A percentile compares a stretch with the other conserved stretches of the same genome.
Conservation (phyloP, 2,888 invertebrate species). For the Argyresthia albistria region DNA sequence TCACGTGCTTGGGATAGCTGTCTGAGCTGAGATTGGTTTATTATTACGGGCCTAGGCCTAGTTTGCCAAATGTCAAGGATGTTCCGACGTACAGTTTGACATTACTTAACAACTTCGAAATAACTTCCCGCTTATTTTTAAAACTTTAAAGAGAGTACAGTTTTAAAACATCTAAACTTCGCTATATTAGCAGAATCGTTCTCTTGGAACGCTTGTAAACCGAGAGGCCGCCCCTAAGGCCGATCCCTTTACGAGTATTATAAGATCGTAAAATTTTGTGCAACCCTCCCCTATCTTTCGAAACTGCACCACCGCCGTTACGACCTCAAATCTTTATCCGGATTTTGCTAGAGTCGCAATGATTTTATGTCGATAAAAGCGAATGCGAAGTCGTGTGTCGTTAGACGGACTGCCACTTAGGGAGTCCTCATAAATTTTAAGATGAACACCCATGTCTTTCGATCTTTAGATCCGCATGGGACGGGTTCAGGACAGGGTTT, state of each 20-base stretch:
- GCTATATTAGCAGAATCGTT: no score
- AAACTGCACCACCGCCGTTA: constrained; percentile 12
- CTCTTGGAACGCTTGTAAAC: background rate
- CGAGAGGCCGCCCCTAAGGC: background rate
- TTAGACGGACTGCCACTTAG: constrained; percentile 1
- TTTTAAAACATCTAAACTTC: no score
- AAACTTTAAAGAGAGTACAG: background rate
- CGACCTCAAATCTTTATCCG: constrained; percentile 9
- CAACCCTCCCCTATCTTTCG: constrained; percentile 20
- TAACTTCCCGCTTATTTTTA: background rate
- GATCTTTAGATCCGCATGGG: background rate
- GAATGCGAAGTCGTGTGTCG: constrained; percentile 1
- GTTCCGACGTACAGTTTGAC: background rate
- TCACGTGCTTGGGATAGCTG: no score
- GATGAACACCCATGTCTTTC: background rate
- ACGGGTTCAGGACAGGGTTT: background rate
- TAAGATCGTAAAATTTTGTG: constrained; percentile 33
- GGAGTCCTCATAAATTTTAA: constrained; percentile 2
- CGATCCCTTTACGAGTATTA: constrained; percentile 35
- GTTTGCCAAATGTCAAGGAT: no score
- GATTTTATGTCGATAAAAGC: constrained; percentile 7
- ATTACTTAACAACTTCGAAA: constrained; percentile 7
- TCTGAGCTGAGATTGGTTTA: no score
- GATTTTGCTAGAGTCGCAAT: constrained; percentile 6
- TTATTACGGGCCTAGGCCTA: no score